Evolutionary conservation across 2,888 invertebrate genomes (phyloP).

Genomic region (Saturnia pavonia): DNA sequence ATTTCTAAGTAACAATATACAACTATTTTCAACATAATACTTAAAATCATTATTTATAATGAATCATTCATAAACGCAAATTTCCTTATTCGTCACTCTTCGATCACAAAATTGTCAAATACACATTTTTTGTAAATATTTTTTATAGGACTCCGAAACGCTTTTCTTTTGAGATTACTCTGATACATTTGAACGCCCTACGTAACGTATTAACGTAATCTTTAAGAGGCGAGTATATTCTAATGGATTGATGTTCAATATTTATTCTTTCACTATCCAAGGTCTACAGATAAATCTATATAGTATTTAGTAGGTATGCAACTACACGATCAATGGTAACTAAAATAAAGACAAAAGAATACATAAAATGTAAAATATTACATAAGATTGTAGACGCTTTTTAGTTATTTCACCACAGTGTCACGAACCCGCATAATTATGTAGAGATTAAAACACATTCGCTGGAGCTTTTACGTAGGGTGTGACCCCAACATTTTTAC

Average conservation of each 20-base stretch:
- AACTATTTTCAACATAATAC: neutral
- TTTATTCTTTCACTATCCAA: neutral
- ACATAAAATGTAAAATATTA: neutral
- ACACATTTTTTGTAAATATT: neutral
- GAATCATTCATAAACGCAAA: too few relatives aligned
- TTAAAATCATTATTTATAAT: too few relatives aligned
- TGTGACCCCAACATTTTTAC: slow-evolving; percentile 11
- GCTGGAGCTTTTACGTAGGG: slow-evolving; percentile 8
- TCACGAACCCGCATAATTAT: slow-evolving; percentile 14
- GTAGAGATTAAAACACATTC: slow-evolving; percentile 11
- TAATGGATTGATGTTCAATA: neutral
- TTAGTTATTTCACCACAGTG: slow-evolving; percentile 2
- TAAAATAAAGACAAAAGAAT: neutral
- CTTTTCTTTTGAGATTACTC: neutral
- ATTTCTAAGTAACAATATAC: neutral
- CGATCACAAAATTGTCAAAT: neutral
- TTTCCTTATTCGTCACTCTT: neutral
- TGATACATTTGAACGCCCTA: neutral
- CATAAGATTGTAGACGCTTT: neutral
- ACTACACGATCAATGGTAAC: too few relatives aligned
- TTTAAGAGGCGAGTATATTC: neutral
- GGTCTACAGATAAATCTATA: neutral
- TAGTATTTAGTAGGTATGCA: neutral
- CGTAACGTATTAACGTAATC: neutral
- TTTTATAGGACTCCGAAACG: neutral